phyloP scores from a whole-genome alignment of 2,888 invertebrate species.

The Meteorus cinctellus region DNA sequence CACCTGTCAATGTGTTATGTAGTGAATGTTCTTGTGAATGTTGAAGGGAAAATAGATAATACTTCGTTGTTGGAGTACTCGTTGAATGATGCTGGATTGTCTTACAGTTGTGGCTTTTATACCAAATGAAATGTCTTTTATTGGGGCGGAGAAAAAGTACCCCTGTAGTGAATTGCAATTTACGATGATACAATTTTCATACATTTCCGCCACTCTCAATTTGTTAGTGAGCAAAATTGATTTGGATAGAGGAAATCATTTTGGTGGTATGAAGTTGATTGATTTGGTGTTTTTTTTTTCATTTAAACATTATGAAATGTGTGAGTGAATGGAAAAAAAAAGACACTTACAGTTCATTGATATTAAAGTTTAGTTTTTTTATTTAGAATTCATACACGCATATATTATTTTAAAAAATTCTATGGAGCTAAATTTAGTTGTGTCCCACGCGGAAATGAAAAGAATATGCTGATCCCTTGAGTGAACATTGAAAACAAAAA shows the following conservation, averaged over 20 bases:
- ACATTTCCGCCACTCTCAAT: slow-evolving; percentile 50
- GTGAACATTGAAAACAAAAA: not conserved
- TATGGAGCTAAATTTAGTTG: not conserved
- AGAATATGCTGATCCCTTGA: not conserved
- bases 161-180: slow-evolving; percentile 33
- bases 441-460: slow-evolving; percentile 9
- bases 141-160: slow-evolving; percentile 22
- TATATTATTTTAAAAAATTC: not conserved
- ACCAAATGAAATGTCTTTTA: slow-evolving; percentile 28
- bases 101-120: slow-evolving; percentile 46
- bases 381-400: not conserved
- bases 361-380: too few relatives aligned
- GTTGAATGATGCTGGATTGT: slow-evolving; percentile 46
- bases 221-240: slow-evolving; percentile 1
- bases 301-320: not conserved
- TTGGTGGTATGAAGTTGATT: too few relatives aligned
- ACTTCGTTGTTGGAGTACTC: slow-evolving; percentile 24
- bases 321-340: not conserved
- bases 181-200: slow-evolving; percentile 41
- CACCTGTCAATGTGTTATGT: not conserved
- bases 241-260: not conserved
- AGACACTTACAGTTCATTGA: not conserved
- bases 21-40: not conserved
- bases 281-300: not conserved
- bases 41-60: not conserved